A percentile compares a stretch with the other conserved stretches of the same genome.
These are phyloP conservation scores for Trichonephila clavata DNA, from an alignment of 1,140 invertebrate genomes.

Conservation along the genomic window DNA sequence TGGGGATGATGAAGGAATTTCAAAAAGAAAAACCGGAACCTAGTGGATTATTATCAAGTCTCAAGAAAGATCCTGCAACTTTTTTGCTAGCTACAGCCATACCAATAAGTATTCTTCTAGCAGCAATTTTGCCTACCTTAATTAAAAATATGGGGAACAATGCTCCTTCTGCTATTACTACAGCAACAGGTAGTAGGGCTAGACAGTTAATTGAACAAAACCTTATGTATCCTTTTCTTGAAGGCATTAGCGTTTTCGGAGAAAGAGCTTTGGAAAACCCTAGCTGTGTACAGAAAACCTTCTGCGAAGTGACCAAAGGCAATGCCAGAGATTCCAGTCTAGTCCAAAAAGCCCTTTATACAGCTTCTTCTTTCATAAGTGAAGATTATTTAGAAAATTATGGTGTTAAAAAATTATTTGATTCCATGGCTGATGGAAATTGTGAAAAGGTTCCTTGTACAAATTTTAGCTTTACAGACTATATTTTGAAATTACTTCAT, in stretches of 20 bases:
- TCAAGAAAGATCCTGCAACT: slow-evolving; percentile 21
- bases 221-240: slow-evolving; percentile 22
- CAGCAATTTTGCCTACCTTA: slow-evolving; percentile 58
- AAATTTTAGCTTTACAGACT: neutral
- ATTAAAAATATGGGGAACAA: slow-evolving; percentile 53
- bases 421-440: slow-evolving; percentile 62
- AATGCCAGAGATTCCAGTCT: neutral
- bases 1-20: neutral
- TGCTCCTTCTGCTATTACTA: slow-evolving; percentile 24
- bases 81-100: slow-evolving; percentile 15
- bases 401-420: slow-evolving; percentile 49
- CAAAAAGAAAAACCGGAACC: neutral
- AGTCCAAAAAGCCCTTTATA: slow-evolving; percentile 58
- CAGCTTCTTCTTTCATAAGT: neutral
- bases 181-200: slow-evolving; percentile 43
- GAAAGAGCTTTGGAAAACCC: slow-evolving; percentile 68
- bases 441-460: slow-evolving; percentile 59
- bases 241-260: slow-evolving; percentile 49
- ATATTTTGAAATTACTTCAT: neutral
- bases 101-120: slow-evolving; percentile 63
- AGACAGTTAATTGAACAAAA: neutral
- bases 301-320: slow-evolving; percentile 66
- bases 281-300: slow-evolving; percentile 58
- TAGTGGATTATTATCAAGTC: slow-evolving; percentile 9
- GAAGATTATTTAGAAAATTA: slow-evolving; percentile 19